Percentiles rank a stretch among this genome's conserved stretches.
Conservation (phyloP, 2,888 invertebrate genomes). For the Melanostoma scalare region DNA sequence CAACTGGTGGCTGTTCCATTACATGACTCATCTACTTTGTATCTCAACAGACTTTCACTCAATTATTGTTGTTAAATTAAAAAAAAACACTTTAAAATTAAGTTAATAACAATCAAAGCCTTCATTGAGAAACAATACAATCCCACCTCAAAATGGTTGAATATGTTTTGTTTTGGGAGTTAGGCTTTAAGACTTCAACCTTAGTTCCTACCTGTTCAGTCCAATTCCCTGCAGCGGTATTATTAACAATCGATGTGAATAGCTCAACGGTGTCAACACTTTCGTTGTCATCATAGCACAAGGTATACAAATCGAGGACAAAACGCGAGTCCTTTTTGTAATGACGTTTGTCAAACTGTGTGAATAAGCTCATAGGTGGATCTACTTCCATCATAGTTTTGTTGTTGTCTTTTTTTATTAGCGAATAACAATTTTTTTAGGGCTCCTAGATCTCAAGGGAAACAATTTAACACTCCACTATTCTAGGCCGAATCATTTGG, state of each 20-base stretch:
- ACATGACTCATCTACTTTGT: slow-evolving; percentile 18
- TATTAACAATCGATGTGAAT: slow-evolving; percentile 78
- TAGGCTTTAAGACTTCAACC: slow-evolving; percentile 22
- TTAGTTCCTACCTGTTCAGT: slow-evolving; percentile 75
- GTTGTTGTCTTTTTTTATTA: background rate
- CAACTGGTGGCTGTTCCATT: slow-evolving; percentile 3
- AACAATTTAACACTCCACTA: slow-evolving; percentile 11
- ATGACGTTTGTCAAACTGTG: slow-evolving; percentile 85
- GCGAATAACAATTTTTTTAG: background rate
- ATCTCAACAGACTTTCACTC: slow-evolving; percentile 33
- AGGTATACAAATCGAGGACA: slow-evolving; percentile 91
- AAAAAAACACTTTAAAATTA: slow-evolving; percentile 9
- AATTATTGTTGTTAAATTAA: slow-evolving; percentile 20
- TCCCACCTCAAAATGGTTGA: slow-evolving; percentile 34
- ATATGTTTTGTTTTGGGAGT: slow-evolving; percentile 28
- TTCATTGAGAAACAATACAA: slow-evolving; percentile 28
- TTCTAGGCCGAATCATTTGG: slow-evolving; percentile 55
- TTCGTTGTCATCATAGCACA: slow-evolving; percentile 92
- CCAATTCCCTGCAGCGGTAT: slow-evolving; percentile 77
- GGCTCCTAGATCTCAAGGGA: slow-evolving; percentile 1
- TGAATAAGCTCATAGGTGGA: slow-evolving; percentile 82
- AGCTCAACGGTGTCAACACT: slow-evolving; percentile 88
- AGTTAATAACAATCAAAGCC: slow-evolving; percentile 13
- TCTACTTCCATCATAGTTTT: slow-evolving; percentile 79
- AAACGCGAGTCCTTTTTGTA: slow-evolving; percentile 94